Conservation (phyloP, 2,113 vertebrate genomes). For the Pterocles gutturalis region DNA sequence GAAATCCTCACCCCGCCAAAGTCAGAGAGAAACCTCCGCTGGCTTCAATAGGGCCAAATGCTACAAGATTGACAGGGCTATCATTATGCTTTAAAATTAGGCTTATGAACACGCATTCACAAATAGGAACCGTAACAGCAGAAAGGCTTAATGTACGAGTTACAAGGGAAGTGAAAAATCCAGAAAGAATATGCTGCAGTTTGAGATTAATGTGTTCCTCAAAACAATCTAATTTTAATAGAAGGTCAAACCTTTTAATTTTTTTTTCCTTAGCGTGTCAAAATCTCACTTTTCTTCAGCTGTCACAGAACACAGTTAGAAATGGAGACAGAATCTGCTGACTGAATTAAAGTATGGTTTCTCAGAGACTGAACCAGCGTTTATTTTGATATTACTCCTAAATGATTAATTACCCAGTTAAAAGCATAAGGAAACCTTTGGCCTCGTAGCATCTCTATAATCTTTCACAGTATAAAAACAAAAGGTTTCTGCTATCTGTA, state of each 20-base stretch:
- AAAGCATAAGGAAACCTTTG: neutral
- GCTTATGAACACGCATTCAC: neutral
- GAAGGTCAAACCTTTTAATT: neutral
- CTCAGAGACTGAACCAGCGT: neutral
- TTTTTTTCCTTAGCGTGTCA: neutral
- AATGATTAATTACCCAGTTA: neutral
- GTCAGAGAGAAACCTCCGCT: neutral
- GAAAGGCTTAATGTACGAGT: neutral
- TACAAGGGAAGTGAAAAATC: neutral
- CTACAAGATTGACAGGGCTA: neutral
- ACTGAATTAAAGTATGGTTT: neutral
- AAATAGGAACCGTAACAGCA: neutral
- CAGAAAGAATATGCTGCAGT: neutral
- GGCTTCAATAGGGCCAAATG: neutral
- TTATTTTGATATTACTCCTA: neutral
- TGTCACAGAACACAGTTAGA: neutral
- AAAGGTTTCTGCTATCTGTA: neutral
- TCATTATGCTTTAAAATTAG: neutral
- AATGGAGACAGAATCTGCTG: neutral
- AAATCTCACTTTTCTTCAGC: neutral
- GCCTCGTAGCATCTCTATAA: neutral
- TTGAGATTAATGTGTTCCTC: neutral
- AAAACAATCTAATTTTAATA: neutral
- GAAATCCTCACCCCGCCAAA: neutral
- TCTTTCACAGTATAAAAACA: neutral